phyloP scores from a whole-genome alignment of 2,797 vertebrate genomes.

The Mormyrus hasselquistii region DNA sequence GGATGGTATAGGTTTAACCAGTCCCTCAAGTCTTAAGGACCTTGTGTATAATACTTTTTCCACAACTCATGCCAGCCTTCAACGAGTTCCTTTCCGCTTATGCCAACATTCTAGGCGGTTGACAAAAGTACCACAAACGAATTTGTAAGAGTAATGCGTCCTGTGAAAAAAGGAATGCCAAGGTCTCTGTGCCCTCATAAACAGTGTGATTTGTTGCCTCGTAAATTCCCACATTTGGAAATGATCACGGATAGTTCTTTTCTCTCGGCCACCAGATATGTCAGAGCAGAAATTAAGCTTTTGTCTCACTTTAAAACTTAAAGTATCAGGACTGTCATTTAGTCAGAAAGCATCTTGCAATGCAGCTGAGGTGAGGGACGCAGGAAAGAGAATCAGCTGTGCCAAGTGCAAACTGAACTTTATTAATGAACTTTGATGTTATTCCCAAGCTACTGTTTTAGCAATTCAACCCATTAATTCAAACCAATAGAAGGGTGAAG shows the following conservation, averaged over 20 bases:
- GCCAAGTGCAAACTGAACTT: neutral
- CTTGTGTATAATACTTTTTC: neutral
- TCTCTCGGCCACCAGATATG: neutral
- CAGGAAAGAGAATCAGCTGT: neutral
- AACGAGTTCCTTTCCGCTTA: neutral
- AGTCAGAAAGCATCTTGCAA: neutral
- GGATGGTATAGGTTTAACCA: neutral
- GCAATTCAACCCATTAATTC: neutral
- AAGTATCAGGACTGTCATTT: neutral
- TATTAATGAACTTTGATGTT: neutral
- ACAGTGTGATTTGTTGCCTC: neutral
- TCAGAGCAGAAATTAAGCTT: neutral
- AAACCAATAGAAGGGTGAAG: neutral
- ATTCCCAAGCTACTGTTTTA: neutral
- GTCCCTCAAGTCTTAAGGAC: neutral
- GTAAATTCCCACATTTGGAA: neutral
- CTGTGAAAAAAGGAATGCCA: neutral
- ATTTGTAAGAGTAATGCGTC: neutral
- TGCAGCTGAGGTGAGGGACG: neutral
- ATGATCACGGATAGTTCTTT: neutral
- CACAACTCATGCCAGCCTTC: neutral
- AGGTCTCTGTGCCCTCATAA: neutral
- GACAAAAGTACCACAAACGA: neutral
- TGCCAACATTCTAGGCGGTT: neutral
- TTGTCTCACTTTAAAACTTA: neutral